Conservation (phyloP, 2,113 vertebrate species). For the Tetrao urogallus region DNA sequence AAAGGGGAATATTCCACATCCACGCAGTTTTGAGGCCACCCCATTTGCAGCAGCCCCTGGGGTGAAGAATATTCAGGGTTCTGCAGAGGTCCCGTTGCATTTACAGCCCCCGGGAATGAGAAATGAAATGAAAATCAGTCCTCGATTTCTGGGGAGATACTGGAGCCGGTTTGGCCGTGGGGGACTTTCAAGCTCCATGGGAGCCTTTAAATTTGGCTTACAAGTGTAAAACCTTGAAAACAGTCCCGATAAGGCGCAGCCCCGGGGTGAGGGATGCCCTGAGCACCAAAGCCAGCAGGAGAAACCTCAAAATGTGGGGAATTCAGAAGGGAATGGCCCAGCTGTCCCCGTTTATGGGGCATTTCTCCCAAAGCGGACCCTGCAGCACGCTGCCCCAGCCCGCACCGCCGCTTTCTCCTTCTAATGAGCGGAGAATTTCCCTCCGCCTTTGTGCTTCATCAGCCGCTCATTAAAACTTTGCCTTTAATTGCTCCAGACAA, state of each 20-base stretch:
- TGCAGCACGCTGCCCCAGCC: neutral
- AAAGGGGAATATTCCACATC: neutral
- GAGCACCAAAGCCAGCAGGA: rapidly evolving
- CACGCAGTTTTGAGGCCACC: rapidly evolving
- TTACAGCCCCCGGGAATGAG: neutral
- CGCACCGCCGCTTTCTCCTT: rapidly evolving
- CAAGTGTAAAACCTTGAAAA: neutral
- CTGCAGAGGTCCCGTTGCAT: rapidly evolving
- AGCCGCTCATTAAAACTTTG: neutral
- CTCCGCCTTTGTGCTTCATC: neutral
- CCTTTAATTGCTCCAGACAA: neutral
- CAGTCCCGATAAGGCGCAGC: neutral
- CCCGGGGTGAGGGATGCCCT: neutral
- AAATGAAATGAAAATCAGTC: neutral
- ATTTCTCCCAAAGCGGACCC: neutral
- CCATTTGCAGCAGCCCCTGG: rapidly evolving
- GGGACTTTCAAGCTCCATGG: neutral
- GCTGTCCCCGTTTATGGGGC: neutral
- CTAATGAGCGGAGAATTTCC: conserved; percentile 1
- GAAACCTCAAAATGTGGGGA: rapidly evolving
- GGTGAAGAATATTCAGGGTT: neutral
- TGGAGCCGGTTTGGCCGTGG: rapidly evolving
- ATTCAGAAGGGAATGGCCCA: rapidly evolving
- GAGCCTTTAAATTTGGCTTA: neutral
- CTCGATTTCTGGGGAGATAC: neutral